phyloP scores from a whole-genome alignment of 2,888 invertebrate genomes.

The Diplazon laetatorius region DNA sequence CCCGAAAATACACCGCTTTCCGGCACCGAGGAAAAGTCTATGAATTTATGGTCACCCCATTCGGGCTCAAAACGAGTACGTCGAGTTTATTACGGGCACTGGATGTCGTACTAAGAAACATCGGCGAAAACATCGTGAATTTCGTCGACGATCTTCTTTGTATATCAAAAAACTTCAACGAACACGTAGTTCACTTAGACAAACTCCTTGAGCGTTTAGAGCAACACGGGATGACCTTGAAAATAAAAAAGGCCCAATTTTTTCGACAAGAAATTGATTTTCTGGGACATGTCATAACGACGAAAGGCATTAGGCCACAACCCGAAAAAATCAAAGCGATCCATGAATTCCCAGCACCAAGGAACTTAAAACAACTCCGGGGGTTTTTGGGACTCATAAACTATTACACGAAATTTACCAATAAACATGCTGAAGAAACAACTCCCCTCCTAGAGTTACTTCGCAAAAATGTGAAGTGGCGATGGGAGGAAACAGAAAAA shows the following conservation, averaged over 20 bases:
- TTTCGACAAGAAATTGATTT: not conserved
- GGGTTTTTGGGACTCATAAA: not conserved
- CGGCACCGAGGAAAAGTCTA: conserved; percentile 44
- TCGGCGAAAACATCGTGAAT: not conserved
- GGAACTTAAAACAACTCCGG: not conserved
- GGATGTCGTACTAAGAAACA: not conserved
- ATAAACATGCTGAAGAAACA: not conserved
- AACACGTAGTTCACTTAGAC: not conserved
- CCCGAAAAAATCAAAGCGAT: not conserved
- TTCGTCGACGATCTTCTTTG: not conserved
- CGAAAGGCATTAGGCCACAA: not conserved
- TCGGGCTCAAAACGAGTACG: conserved; percentile 48
- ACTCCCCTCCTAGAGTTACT: not conserved
- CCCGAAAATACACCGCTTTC: conserved; percentile 52
- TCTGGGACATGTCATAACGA: not conserved
- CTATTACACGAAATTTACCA: not conserved
- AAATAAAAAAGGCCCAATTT: not conserved
- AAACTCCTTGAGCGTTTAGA: not conserved
- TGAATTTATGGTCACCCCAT: conserved; percentile 48
- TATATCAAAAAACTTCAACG: not conserved
- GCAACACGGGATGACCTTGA: not conserved
- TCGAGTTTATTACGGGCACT: not conserved
- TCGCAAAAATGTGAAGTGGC: not conserved
- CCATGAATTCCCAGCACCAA: not conserved
- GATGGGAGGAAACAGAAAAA: not conserved